Percentiles rank a stretch among this genome's conserved stretches.
These are phyloP conservation scores for Trypoxylon attenuatum DNA, from an alignment of 2,888 invertebrate species.

Conservation along the genomic window DNA sequence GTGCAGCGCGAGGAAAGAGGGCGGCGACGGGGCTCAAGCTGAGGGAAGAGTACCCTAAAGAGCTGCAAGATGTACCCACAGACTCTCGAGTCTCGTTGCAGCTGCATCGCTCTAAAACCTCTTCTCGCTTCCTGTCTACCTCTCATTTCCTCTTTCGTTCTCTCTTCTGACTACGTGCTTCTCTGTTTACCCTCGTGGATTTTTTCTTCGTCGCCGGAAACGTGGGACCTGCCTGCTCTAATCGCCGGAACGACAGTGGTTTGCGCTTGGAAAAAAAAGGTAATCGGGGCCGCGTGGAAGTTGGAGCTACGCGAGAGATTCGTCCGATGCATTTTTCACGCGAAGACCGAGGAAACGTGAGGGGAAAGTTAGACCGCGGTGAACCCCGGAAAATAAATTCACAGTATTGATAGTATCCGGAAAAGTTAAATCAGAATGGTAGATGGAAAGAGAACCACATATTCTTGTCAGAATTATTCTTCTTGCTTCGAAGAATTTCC, in stretches of 20 bases:
- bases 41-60: neutral
- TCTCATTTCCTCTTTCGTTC: neutral
- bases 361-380: constrained; percentile 6
- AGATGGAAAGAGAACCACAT: neutral
- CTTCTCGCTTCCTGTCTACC: neutral
- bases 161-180: neutral
- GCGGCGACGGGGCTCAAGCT: neutral
- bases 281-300: constrained; percentile 19
- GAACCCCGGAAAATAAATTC: neutral
- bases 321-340: no score
- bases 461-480: no score
- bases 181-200: no score
- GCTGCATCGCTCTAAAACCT: constrained; percentile 13
- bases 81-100: constrained; percentile 28
- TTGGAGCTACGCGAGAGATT: no score
- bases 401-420: neutral
- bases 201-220: constrained; percentile 17
- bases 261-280: no score
- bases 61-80: constrained; percentile 20
- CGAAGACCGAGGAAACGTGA: no score
- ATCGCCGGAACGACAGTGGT: constrained; percentile 41
- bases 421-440: neutral
- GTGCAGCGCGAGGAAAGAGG: constrained; percentile 10
- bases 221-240: constrained; percentile 26
- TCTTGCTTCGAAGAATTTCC: no score